Conservation (phyloP, 2,113 vertebrate genomes). For the Larimichthys crocea region DNA sequence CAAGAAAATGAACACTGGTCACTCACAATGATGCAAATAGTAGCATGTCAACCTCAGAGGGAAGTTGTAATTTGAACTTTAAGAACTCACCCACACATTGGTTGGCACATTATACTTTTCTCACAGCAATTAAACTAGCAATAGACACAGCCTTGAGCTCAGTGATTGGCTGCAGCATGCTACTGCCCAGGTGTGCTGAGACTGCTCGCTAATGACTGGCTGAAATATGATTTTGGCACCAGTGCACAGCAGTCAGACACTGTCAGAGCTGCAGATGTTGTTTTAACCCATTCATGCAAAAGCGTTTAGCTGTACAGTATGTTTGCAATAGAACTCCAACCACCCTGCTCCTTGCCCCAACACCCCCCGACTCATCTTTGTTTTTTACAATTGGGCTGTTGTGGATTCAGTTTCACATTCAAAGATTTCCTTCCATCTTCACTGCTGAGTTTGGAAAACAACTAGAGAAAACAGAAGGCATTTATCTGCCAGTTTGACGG, state of each 20-base stretch:
- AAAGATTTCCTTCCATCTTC: constrained; percentile 23
- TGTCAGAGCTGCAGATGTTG: constrained; percentile 26
- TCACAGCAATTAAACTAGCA: constrained; percentile 41
- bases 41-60: constrained; percentile 22
- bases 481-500: constrained; percentile 62
- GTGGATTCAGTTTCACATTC: constrained; percentile 8
- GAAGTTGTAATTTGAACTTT: constrained; percentile 45
- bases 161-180: constrained; percentile 30
- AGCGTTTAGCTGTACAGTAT: constrained; percentile 22
- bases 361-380: background rate
- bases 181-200: constrained; percentile 34
- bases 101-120: constrained; percentile 41
- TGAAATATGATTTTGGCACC: constrained; percentile 39
- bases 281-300: constrained; percentile 34
- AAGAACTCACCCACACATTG: constrained; percentile 30
- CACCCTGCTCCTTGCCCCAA: background rate
- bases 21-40: constrained; percentile 32
- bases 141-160: constrained; percentile 11
- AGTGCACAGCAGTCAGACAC: constrained; percentile 10
- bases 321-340: no score
- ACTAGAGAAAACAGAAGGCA: constrained; percentile 53
- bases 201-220: constrained; percentile 45
- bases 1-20: constrained; percentile 37
- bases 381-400: constrained; percentile 10
- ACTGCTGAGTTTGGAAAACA: constrained; percentile 37